A percentile compares a stretch with the other conserved stretches of the same genome.
Conservation (phyloP, 1,140 invertebrate genomes). For the Hyposmocoma kahamanoa region DNA sequence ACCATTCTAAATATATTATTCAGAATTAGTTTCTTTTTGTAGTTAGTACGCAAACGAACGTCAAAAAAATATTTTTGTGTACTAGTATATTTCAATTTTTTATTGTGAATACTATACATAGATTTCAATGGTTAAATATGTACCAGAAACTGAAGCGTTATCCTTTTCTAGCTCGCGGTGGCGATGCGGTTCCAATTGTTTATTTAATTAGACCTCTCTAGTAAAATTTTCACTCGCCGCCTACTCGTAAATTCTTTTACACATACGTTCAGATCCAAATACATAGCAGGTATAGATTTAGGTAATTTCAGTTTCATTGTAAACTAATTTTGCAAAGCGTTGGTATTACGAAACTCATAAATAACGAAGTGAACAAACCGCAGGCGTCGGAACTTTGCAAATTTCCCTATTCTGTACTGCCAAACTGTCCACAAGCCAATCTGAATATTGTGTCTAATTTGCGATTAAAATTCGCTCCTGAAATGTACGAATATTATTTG, state of each 20-base stretch:
- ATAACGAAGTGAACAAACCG: constrained; percentile 40
- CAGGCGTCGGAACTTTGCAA: constrained; percentile 35
- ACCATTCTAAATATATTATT: too few relatives aligned
- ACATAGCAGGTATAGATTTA: constrained; percentile 5
- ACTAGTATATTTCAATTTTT: too few relatives aligned
- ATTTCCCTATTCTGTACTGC: constrained; percentile 17
- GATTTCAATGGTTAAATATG: too few relatives aligned
- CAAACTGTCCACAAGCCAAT: constrained; percentile 12
- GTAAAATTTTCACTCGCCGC: too few relatives aligned
- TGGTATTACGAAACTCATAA: constrained; percentile 37
- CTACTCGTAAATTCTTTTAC: background rate
- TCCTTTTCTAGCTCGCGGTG: too few relatives aligned
- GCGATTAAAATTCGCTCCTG: constrained; percentile 25
- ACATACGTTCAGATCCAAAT: constrained; percentile 8
- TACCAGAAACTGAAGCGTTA: too few relatives aligned
- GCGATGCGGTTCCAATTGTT: too few relatives aligned
- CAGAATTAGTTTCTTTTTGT: too few relatives aligned
- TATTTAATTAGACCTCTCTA: too few relatives aligned
- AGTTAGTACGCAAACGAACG: too few relatives aligned
- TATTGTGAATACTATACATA: too few relatives aligned
- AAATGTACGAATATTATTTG: constrained; percentile 11
- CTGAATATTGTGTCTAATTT: constrained; percentile 6
- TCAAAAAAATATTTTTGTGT: too few relatives aligned
- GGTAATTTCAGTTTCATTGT: constrained; percentile 7
- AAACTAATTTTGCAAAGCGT: constrained; percentile 26